Evolutionary conservation across 2,113 vertebrate species (phyloP).

Genomic region (Neoarius graeffei): DNA sequence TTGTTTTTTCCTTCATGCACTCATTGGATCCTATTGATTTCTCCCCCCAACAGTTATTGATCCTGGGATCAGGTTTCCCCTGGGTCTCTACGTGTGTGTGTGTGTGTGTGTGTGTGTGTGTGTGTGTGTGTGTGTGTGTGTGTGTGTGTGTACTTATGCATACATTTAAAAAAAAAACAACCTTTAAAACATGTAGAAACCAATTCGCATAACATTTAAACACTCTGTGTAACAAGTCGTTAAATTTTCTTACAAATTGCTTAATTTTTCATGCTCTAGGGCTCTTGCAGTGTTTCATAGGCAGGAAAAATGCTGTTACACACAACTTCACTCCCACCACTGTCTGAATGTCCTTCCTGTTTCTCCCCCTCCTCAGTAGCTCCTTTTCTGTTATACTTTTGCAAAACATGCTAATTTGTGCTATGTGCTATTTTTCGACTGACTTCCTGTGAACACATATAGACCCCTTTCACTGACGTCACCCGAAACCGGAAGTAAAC

Average conservation of each 20-base stretch:
- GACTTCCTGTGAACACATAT: background rate
- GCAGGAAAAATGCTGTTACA: background rate
- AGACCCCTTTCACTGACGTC: no score
- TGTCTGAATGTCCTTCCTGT: conserved; percentile 40
- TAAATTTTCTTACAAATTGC: background rate
- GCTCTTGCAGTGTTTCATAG: background rate
- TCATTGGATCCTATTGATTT: conserved; percentile 50
- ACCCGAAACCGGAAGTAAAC: no score
- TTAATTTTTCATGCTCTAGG: background rate
- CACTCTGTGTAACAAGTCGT: background rate
- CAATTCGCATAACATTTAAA: background rate
- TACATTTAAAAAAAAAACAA: background rate
- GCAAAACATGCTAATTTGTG: conserved; percentile 19
- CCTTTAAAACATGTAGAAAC: conserved; percentile 7
- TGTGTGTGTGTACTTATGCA: conserved; percentile 32
- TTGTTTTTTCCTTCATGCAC: conserved; percentile 20
- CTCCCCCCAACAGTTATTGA: conserved; percentile 43
- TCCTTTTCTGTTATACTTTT: conserved; percentile 34
- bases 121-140: background rate
- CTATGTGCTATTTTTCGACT: conserved; percentile 16
- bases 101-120: conserved; percentile 31
- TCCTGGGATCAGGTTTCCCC: conserved; percentile 46
- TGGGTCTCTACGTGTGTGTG: conserved; percentile 24
- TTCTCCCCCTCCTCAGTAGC: conserved; percentile 1
- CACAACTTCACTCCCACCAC: background rate